Evolutionary conservation across 2,113 vertebrate genomes (phyloP).

Genomic region (Heliornis fulica): DNA sequence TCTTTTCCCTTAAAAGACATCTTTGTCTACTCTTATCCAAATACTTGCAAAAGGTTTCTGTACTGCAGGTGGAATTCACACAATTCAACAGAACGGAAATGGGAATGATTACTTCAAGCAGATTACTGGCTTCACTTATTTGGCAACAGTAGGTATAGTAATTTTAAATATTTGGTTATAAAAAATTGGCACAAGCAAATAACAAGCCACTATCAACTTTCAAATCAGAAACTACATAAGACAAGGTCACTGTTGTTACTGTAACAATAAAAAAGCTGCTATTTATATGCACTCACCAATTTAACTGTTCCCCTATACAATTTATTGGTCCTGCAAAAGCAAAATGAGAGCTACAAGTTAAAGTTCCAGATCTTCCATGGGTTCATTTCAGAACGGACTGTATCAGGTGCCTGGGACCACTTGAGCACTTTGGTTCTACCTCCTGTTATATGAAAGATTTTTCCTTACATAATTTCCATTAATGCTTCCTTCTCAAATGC

Average conservation of each 20-base stretch:
- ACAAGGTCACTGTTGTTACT: not conserved
- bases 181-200: not conserved
- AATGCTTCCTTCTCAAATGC: not conserved
- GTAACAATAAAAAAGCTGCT: not conserved
- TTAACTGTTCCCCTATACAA: not conserved
- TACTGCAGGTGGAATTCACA: not conserved
- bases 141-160: not conserved
- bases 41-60: not conserved
- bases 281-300: not conserved
- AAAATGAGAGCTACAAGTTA: not conserved
- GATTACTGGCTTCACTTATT: not conserved
- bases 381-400: not conserved
- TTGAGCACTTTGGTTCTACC: not conserved
- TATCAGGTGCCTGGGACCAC: not conserved
- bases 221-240: not conserved
- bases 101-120: not conserved
- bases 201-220: not conserved
- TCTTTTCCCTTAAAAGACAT: not conserved
- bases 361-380: not conserved
- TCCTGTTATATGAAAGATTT: not conserved
- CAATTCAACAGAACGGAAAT: not conserved
- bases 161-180: not conserved
- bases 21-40: not conserved
- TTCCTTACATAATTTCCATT: slow-evolving; percentile 35
- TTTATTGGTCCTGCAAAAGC: not conserved